Conservation (phyloP, 2,113 vertebrate species). For the Pseudopodoces humilis region DNA sequence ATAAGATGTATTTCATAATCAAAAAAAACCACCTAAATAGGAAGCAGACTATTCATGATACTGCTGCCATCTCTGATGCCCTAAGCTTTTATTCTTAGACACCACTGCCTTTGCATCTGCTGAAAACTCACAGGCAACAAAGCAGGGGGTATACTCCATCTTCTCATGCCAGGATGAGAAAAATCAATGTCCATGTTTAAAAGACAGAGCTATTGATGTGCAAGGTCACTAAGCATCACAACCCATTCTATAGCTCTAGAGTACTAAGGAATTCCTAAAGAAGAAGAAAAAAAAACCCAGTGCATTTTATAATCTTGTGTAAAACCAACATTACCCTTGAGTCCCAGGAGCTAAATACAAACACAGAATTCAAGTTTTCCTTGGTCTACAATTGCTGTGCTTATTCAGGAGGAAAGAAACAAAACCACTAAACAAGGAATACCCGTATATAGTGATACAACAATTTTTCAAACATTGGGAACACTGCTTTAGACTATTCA, state of each 20-base stretch:
- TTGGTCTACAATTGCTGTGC: neutral
- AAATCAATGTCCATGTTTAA: constrained; percentile 34
- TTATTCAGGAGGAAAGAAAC: neutral
- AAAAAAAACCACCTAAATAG: neutral
- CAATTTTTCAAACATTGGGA: neutral
- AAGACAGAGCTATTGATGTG: constrained; percentile 31
- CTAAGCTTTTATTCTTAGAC: neutral
- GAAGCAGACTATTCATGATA: neutral
- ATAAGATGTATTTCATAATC: neutral
- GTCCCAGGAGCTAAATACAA: neutral
- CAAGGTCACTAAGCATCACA: constrained; percentile 16
- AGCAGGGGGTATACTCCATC: neutral
- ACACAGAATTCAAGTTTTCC: neutral
- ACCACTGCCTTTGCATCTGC: neutral
- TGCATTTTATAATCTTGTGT: neutral
- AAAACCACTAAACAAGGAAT: neutral
- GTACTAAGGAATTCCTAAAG: constrained; percentile 1
- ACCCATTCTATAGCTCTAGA: neutral
- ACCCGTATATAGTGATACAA: neutral
- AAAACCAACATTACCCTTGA: neutral
- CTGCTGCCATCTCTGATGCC: neutral
- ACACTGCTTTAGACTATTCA: neutral
- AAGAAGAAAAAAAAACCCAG: neutral
- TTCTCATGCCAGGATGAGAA: constrained; percentile 6
- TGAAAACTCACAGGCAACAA: constrained; percentile 9